Evolutionary conservation across 53 echinoderm and acorn worm species (phyloP).

Genomic region (Apostichopus leukothele): DNA sequence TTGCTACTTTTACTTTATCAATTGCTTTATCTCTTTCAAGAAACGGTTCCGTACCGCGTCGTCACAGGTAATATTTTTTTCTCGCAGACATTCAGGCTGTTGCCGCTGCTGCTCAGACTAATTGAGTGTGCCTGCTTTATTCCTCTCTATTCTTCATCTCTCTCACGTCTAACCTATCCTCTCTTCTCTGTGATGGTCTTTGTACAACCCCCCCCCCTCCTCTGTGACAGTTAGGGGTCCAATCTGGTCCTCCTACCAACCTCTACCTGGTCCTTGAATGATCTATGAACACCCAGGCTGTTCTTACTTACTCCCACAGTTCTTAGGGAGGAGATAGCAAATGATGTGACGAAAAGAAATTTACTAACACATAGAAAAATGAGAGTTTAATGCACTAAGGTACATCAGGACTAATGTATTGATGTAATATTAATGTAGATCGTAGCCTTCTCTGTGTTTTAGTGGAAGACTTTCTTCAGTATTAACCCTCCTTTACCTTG

Average conservation of each 20-base stretch:
- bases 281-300: not conserved
- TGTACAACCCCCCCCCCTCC: not conserved
- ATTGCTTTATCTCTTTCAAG: conserved; percentile 37
- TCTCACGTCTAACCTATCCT: not conserved
- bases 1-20: not conserved
- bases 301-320: not conserved
- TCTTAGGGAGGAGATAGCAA: not conserved
- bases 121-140: conserved; percentile 6
- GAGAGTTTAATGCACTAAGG: too few relatives aligned
- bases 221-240: not conserved
- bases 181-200: not conserved
- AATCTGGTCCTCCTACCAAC: not conserved
- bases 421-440: not conserved
- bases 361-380: not conserved
- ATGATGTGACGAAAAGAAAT: not conserved
- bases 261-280: not conserved
- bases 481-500: not conserved
- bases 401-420: not conserved
- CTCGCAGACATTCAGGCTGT: not conserved
- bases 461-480: not conserved
- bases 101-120: not conserved
- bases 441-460: not conserved
- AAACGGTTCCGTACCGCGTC: conserved; percentile 7
- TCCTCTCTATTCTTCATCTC: not conserved
- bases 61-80: conserved; percentile 23